Base-by-base conservation (phyloP, 2,888 invertebrate species). In the Dryobota labecula region DNA sequence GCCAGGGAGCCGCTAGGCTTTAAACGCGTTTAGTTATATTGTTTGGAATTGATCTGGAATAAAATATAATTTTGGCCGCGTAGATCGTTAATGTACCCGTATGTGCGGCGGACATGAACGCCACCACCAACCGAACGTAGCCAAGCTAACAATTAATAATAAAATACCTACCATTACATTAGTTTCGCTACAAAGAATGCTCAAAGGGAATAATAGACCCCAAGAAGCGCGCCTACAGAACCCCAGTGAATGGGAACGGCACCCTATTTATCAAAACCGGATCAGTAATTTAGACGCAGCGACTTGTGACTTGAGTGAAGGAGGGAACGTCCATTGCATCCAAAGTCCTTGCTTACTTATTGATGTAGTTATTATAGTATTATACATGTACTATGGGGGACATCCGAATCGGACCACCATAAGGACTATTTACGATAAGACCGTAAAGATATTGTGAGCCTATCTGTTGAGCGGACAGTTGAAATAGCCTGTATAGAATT, bases 201-300 rank as follows among this genome's bases (percentile, higher is more conserved):
- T 24, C 15, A 51, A 77, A 73, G 43, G 49, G 49, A 51, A 51
- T 47, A 43, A 41, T 43, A 43, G 24, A 58, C 24, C 7, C 47
- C 45, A 76, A 51, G 68, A 64, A 43, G 13, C n/a, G 53, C 15
- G 33, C 20, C 13, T 33, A 63, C 9, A 11, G 58, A 47, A 47
- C 49, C 54, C 53, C 54, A 49, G 27, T 60, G 53, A 67, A 60
- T 30, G 20, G 45, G 24, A 36, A 13, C n/a, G 33, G 7, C 65
- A 62, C 80, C 76, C 54, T 45, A 49, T 66, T 41, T 64, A 62
- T 76, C 18, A 41, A 51, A 81, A 64, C 63, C 54, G 58, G 63
- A 56, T 41, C 45, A 51, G 77, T 64, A 67, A 68, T 76, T 77
- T 76, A 38, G 58, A 76, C 20, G 63, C 49, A 67, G 38, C 53